These are phyloP conservation scores for Garra rufa DNA, from an alignment of 2,113 vertebrate genomes.

Conservation along the genomic window DNA sequence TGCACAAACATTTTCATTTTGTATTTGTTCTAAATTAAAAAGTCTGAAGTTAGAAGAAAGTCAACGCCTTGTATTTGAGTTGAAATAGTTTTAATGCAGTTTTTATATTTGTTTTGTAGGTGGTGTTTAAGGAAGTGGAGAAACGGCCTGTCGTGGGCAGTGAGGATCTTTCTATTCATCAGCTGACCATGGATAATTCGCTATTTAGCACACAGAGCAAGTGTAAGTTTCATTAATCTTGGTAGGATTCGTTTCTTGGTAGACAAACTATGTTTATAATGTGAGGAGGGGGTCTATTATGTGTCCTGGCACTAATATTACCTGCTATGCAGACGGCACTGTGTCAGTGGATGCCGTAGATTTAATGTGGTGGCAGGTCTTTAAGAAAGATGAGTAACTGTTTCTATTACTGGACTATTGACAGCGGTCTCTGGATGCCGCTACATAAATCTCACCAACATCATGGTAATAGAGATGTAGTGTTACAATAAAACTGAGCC, in stretches of 20 bases:
- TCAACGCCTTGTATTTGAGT: not conserved
- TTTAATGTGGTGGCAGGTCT: slow-evolving; percentile 42
- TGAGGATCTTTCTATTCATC: slow-evolving; percentile 78
- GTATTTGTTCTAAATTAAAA: too few relatives aligned
- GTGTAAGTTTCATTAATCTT: slow-evolving; percentile 77
- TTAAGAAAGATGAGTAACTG: slow-evolving; percentile 43
- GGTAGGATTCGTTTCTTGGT: not conserved
- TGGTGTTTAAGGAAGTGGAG: slow-evolving; percentile 91
- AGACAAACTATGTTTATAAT: not conserved
- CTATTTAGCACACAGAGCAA: slow-evolving; percentile 85
- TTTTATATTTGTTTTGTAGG: slow-evolving; percentile 66
- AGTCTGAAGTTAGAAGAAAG: not conserved
- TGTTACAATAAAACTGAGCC: not conserved
- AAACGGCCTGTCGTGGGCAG: slow-evolving; percentile 72
- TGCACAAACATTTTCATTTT: not conserved
- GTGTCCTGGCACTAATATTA: slow-evolving; percentile 39
- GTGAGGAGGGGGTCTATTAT: slow-evolving; percentile 5
- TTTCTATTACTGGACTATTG: slow-evolving; percentile 50
- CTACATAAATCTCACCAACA: slow-evolving; percentile 28
- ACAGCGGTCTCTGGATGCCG: slow-evolving; percentile 25
- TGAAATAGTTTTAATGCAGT: not conserved
- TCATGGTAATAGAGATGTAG: not conserved
- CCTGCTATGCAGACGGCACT: slow-evolving; percentile 52
- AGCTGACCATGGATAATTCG: slow-evolving; percentile 68
- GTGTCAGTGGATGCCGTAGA: slow-evolving; percentile 37